phyloP scores from a whole-genome alignment of 2,888 invertebrate species.

The Scaptomyza reducta region DNA sequence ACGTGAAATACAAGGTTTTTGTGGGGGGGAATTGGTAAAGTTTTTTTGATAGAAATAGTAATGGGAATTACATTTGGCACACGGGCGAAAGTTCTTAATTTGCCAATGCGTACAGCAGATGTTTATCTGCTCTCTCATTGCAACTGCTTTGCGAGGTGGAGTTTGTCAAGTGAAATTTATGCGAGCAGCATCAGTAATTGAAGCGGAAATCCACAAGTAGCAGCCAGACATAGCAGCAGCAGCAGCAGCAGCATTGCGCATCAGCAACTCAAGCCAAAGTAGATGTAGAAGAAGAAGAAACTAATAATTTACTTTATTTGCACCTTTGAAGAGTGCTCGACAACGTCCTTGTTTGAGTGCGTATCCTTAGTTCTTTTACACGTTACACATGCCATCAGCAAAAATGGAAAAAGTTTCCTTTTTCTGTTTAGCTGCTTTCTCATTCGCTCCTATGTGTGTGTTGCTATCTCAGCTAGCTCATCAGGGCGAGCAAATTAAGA shows the following conservation, averaged over 20 bases:
- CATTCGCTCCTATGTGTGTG: not conserved
- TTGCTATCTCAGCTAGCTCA: conserved; percentile 49
- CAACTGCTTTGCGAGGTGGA: conserved; percentile 47
- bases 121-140: conserved; percentile 15
- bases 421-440: not conserved
- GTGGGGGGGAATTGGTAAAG: not conserved
- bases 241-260: conserved; percentile 12
- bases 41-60: conserved; percentile 15
- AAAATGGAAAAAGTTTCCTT: conserved; percentile 73
- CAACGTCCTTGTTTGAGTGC: conserved; percentile 22
- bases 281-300: conserved; percentile 48
- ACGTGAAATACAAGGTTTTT: not conserved
- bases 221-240: conserved; percentile 1
- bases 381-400: conserved; percentile 74
- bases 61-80: conserved; percentile 32
- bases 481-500: conserved; percentile 74
- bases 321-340: conserved; percentile 71
- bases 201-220: conserved; percentile 78
- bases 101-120: conserved; percentile 50
- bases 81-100: conserved; percentile 66
- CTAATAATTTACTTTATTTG: conserved; percentile 79
- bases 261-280: conserved; percentile 23
- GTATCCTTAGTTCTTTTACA: conserved; percentile 60
- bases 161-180: conserved; percentile 79
- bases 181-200: conserved; percentile 71